These are phyloP conservation scores for Pasiphila rectangulata DNA, from an alignment of 2,888 invertebrate genomes.

Conservation along the genomic window DNA sequence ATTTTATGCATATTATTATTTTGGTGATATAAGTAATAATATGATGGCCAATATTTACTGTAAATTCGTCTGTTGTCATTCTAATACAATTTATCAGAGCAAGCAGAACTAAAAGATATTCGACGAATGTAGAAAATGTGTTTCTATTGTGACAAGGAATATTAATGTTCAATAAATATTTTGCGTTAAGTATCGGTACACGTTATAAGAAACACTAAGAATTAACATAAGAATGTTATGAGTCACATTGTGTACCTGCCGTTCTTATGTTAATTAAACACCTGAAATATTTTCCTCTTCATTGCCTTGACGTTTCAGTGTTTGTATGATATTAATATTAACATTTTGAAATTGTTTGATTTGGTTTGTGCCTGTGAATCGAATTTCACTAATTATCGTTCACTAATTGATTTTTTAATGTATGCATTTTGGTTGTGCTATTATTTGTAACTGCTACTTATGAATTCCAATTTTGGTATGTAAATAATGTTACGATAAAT, in stretches of 20 bases:
- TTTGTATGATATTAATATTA: conserved; percentile 25
- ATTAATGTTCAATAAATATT: conserved; percentile 45
- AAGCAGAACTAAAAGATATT: too few species aligned
- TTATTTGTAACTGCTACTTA: conserved; percentile 18
- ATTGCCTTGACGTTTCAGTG: conserved; percentile 23
- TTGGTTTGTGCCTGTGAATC: conserved; percentile 36
- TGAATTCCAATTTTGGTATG: conserved; percentile 16
- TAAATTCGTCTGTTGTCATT: background rate
- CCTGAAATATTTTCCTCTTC: conserved; percentile 29
- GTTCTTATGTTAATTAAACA: conserved; percentile 38
- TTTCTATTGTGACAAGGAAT: conserved; percentile 32
- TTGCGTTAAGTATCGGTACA: conserved; percentile 27
- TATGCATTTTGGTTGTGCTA: conserved; percentile 31
- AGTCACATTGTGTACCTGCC: conserved; percentile 41
- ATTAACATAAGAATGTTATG: conserved; percentile 55
- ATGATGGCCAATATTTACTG: too few species aligned
- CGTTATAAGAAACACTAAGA: conserved; percentile 36
- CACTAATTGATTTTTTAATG: conserved; percentile 44
- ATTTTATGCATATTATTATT: too few species aligned
- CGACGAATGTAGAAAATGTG: too few species aligned
- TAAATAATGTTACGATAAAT: background rate
- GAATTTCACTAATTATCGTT: conserved; percentile 39
- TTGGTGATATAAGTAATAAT: too few species aligned
- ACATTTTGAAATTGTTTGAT: conserved; percentile 27
- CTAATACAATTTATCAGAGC: too few species aligned